Base-by-base conservation (phyloP, 2,113 vertebrate genomes). In the Echinops telfairi region DNA sequence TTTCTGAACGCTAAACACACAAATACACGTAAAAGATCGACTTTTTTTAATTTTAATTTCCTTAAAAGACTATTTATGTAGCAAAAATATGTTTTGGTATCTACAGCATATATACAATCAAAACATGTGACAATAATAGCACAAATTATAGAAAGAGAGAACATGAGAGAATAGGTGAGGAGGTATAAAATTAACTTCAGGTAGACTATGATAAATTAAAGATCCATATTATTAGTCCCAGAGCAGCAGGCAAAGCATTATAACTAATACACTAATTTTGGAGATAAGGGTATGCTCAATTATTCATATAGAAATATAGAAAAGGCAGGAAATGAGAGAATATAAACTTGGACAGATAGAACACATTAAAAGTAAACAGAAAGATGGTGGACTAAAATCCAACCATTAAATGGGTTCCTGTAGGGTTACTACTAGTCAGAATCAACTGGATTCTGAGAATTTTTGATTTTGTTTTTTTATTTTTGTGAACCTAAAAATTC, bases 331-430 rank as follows among this genome's bases (percentile, higher is more conserved):
- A 84, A 91, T 38, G 75, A 27, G 25, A 25, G 4, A 15, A 33
- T 84, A 40, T 38, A 47, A 58, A 78, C n/a, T 62, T 15, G 88
- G 75, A 23, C 10, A 81, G 22, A 27, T 43, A 1, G 0, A 88
- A 88, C 25, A 78, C 62, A 85, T 33, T 57, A 76, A 90, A 79
- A 77, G 6, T 4, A 79, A 73, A 88, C 1, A 60, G 33, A 4
- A 83, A 89, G 40, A 83, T n/a, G 23, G 47, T 10, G 60, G 20
- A 86, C 89, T 87, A 86, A 85, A 91, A 86, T 2, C 22, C 47
- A 86, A 75, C 11, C 43, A 87, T 38, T 75, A 90, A 60, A 79
- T 64, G 29, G 43, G 47, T 53, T 53, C 2, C 47, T 53, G 47
- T 12, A 53, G 47, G 47, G 47, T 11, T 53, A 53, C 47, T 53